Evolutionary conservation across 2,113 vertebrate species (phyloP).

Genomic region (Tachysurus fulvidraco): DNA sequence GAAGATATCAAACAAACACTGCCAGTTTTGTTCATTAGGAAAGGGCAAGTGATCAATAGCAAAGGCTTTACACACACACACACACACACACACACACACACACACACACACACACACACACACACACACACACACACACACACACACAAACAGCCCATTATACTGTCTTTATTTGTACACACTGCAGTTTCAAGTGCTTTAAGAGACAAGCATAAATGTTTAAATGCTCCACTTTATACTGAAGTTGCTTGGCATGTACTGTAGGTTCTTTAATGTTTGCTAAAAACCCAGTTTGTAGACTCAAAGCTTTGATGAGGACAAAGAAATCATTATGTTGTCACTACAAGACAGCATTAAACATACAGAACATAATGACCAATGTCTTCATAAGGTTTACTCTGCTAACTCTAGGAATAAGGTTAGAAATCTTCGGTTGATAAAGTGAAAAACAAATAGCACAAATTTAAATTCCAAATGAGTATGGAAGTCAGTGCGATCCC

Average conservation of each 20-base stretch:
- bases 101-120: not conserved
- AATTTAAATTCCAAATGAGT: not conserved
- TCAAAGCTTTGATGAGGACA: conserved; percentile 43
- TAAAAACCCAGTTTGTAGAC: conserved; percentile 55
- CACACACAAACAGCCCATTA: not conserved
- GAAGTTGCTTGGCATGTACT: conserved; percentile 62
- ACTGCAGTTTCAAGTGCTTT: conserved; percentile 42
- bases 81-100: not conserved
- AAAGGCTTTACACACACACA: not conserved
- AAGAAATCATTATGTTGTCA: conserved; percentile 62
- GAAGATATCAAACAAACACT: conserved; percentile 5
- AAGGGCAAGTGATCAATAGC: conserved; percentile 5
- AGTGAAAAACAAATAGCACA: not conserved
- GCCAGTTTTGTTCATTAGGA: not conserved
- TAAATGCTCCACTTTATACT: conserved; percentile 65
- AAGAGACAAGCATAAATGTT: conserved; percentile 24
- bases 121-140: not conserved
- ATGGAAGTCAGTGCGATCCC: not conserved
- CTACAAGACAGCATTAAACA: conserved; percentile 45
- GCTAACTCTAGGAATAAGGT: not conserved
- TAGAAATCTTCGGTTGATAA: not conserved
- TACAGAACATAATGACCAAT: conserved; percentile 50
- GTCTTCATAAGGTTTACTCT: not conserved
- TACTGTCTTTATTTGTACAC: not conserved
- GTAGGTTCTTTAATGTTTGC: conserved; percentile 60